Conservation (phyloP, 92 coral and sea anemone species). For the Hydrozoanthus gracilis region DNA sequence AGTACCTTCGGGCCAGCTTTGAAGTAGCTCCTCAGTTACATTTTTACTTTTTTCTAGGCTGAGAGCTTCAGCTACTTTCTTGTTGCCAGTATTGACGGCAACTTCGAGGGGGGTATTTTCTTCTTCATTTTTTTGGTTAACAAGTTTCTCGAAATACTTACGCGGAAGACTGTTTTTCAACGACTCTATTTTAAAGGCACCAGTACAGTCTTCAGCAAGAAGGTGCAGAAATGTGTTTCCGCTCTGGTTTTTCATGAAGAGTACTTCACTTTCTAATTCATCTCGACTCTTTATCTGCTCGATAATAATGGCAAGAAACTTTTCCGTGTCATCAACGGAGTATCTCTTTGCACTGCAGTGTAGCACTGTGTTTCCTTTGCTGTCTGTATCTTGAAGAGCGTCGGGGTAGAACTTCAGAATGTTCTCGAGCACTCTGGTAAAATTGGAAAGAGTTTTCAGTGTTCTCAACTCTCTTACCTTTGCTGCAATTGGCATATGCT, state of each 20-base stretch:
- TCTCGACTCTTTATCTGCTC: neutral
- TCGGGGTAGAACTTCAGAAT: neutral
- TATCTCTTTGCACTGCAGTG: neutral
- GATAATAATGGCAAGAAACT: neutral
- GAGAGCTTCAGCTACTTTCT: neutral
- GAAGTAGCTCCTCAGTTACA: neutral
- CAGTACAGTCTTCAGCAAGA: neutral
- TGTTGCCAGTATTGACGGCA: neutral
- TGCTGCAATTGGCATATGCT: constrained; percentile 17
- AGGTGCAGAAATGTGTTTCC: constrained; percentile 9
- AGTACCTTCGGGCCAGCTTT: neutral
- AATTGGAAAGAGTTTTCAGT: neutral
- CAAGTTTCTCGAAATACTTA: neutral
- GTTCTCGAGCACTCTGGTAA: neutral
- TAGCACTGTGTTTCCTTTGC: neutral
- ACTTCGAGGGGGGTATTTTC: constrained; percentile 4
- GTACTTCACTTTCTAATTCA: neutral
- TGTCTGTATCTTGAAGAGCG: neutral
- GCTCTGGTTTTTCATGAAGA: neutral
- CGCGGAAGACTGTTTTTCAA: neutral
- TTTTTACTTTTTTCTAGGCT: neutral
- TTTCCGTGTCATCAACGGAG: neutral
- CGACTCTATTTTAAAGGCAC: neutral
- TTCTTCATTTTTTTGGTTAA: neutral
- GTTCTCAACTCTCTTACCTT: neutral